Evolutionary conservation across 1,140 invertebrate species (phyloP).

Genomic region (Calosoma granatense): DNA sequence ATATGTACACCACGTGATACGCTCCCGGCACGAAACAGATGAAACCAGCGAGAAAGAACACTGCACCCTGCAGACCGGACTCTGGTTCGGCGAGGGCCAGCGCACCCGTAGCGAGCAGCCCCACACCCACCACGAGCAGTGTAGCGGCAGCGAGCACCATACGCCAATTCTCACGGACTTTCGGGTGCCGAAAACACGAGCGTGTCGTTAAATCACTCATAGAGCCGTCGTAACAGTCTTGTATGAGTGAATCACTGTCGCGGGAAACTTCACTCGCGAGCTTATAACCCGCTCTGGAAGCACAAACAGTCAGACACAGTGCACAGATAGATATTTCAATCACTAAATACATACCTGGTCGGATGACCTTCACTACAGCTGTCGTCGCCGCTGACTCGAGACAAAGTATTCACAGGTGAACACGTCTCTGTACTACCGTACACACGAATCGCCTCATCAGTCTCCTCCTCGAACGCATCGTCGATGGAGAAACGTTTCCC

Average conservation of each 20-base stretch:
- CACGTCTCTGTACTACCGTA: conserved; percentile 54
- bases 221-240: conserved; percentile 53
- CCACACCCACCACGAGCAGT: conserved; percentile 64
- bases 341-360: conserved; percentile 13
- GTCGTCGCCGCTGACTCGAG: conserved; percentile 25
- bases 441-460: conserved; percentile 64
- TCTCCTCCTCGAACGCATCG: conserved; percentile 72
- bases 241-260: conserved; percentile 71
- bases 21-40: conserved; percentile 74
- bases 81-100: conserved; percentile 56
- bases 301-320: conserved; percentile 14
- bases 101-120: conserved; percentile 60
- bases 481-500: conserved; percentile 65
- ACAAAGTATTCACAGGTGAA: conserved; percentile 19
- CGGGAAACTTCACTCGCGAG: conserved; percentile 57
- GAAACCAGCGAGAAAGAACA: conserved; percentile 69
- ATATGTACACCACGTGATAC: conserved; percentile 76
- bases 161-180: conserved; percentile 75
- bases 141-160: conserved; percentile 69
- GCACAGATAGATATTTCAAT: conserved; percentile 20
- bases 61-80: conserved; percentile 63
- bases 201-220: conserved; percentile 43
- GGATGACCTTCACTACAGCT: background rate
- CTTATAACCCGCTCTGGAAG: conserved; percentile 54
- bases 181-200: conserved; percentile 72